Percentiles rank a stretch among this genome's conserved stretches.
Evolutionary conservation across 64 coral and sea anemone genomes (phyloP).

Genomic region (Stylophora pistillata): DNA sequence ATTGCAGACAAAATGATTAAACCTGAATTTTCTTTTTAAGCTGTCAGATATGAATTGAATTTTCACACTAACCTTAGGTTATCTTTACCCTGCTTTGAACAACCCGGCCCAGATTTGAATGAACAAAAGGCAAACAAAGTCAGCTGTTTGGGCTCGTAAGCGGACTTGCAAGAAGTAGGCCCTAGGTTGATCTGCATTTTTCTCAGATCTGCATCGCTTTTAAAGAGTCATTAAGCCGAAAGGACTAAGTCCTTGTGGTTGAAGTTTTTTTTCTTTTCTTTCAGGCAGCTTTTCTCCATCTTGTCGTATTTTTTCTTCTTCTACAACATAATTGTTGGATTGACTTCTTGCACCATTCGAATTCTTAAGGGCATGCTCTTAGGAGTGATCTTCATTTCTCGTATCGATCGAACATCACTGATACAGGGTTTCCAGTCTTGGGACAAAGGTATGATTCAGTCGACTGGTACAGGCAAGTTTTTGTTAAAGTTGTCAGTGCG

Average conservation of each 20-base stretch:
- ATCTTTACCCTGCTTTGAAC: no score
- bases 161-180: no score
- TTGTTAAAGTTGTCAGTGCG: no score
- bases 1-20: no score
- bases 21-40: no score
- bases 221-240: no score
- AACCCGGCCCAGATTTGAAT: no score
- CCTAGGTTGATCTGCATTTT: background rate
- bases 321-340: slow-evolving; percentile 72
- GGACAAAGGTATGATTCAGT: slow-evolving; percentile 35
- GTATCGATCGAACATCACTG: slow-evolving; percentile 51
- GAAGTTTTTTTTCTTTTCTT: background rate
- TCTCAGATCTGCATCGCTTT: background rate
- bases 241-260: no score
- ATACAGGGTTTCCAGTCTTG: slow-evolving; percentile 57
- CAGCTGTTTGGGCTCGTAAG: no score
- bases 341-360: slow-evolving; percentile 41
- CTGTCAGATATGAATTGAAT: no score
- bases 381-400: slow-evolving; percentile 41
- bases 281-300: slow-evolving; percentile 47
- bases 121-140: no score
- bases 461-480: background rate
- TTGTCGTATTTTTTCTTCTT: slow-evolving; percentile 85
- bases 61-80: no score
- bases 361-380: slow-evolving; percentile 57